A percentile compares a stretch with the other conserved stretches of the same genome.
Conservation (phyloP, 2,113 vertebrate genomes). For the Phrynosoma platyrhinos region DNA sequence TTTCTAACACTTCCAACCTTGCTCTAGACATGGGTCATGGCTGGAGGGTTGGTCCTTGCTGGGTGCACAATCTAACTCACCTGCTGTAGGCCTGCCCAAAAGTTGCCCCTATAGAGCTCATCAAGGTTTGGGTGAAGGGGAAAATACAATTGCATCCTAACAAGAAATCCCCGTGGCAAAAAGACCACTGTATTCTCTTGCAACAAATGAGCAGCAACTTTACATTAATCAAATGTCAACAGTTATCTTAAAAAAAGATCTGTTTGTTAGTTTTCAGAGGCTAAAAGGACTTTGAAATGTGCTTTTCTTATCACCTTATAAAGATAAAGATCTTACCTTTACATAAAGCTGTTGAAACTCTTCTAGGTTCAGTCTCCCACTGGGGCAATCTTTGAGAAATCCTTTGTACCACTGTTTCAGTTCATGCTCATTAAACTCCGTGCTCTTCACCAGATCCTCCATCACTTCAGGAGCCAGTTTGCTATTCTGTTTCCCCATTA, state of each 20-base stretch:
- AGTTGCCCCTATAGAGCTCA: background rate
- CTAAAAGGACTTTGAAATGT: background rate
- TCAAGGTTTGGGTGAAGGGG: background rate
- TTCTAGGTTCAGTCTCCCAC: conserved; percentile 84
- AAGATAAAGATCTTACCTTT: conserved; percentile 82
- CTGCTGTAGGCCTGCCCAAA: background rate
- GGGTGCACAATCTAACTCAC: background rate
- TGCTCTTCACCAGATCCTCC: conserved; percentile 99
- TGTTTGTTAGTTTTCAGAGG: background rate
- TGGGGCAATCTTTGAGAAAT: conserved; percentile 87
- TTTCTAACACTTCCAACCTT: no score
- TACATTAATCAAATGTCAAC: background rate
- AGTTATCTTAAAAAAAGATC: background rate
- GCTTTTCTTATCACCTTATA: background rate
- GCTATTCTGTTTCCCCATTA: conserved; percentile 99
- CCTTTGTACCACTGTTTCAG: conserved; percentile 97
- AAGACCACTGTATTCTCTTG: background rate
- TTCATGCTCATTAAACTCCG: conserved; percentile 94
- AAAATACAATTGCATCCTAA: background rate
- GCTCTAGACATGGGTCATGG: no score
- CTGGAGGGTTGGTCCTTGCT: no score
- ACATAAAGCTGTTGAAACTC: conserved; percentile 96
- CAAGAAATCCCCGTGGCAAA: no score
- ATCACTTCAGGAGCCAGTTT: conserved; percentile 99
- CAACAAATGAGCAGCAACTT: background rate